Evolutionary conservation across 2,888 invertebrate species (phyloP).

Genomic region (Eumerus sabulonum): DNA sequence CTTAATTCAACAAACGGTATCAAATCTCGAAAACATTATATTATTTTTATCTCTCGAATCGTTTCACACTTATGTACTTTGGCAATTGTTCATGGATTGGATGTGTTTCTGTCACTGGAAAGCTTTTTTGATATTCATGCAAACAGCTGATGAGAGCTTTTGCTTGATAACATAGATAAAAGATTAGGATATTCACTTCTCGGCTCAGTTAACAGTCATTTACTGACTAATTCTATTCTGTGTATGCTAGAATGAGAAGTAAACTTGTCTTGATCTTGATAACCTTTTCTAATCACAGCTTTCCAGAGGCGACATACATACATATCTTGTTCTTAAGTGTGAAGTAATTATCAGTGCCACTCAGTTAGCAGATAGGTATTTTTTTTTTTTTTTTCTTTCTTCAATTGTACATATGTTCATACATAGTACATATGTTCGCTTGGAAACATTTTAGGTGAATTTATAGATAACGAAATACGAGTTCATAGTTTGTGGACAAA

Average conservation of each 20-base stretch:
- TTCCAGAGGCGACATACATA: not conserved
- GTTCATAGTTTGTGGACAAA: too few species aligned
- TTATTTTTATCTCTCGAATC: not conserved
- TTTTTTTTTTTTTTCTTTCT: not conserved
- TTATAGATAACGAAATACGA: too few species aligned
- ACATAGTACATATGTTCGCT: too few species aligned
- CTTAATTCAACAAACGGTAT: not conserved
- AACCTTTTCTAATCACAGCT: not conserved
- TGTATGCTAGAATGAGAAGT: too few species aligned
- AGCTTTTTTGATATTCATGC: conserved; percentile 21
- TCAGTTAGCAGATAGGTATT: not conserved
- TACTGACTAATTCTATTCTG: too few species aligned
- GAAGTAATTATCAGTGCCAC: conserved; percentile 7
- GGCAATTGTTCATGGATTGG: conserved; percentile 1
- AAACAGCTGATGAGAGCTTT: conserved; percentile 29
- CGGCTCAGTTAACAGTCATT: too few species aligned
- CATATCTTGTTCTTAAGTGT: conserved; percentile 40
- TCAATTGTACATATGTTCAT: too few species aligned
- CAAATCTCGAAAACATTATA: not conserved
- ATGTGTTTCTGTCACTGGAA: not conserved
- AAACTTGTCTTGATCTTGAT: not conserved
- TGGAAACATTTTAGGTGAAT: too few species aligned
- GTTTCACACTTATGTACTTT: too few species aligned
- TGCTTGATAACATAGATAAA: conserved; percentile 29
- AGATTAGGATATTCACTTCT: conserved; percentile 9